Evolutionary conservation across 2,888 invertebrate genomes (phyloP).

Genomic region (Oligia fasciuncula): DNA sequence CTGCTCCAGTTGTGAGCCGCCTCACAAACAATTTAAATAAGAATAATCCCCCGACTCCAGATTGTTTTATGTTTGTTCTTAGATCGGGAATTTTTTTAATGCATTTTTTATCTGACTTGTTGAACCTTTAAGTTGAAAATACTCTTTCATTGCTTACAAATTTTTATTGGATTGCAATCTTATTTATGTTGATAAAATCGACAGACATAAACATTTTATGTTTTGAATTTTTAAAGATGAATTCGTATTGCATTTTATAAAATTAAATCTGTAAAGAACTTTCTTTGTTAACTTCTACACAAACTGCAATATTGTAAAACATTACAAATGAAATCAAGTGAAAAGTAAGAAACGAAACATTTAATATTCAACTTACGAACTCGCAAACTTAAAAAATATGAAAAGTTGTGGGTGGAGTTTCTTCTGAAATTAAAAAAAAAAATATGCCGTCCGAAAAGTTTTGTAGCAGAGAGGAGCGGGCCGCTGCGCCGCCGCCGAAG

Average conservation of each 20-base stretch:
- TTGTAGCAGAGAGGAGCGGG: slow-evolving; percentile 57
- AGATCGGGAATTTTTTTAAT: slow-evolving; percentile 20
- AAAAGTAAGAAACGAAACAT: slow-evolving; percentile 67
- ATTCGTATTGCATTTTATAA: too few species aligned
- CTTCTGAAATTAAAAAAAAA: slow-evolving; percentile 71
- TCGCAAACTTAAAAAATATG: slow-evolving; percentile 65
- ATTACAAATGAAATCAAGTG: slow-evolving; percentile 56
- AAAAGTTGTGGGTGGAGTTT: slow-evolving; percentile 64
- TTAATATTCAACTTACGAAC: slow-evolving; percentile 75
- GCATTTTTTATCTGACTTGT: slow-evolving; percentile 28
- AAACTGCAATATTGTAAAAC: slow-evolving; percentile 38
- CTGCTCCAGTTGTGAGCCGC: slow-evolving; percentile 37
- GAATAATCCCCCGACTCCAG: slow-evolving; percentile 36
- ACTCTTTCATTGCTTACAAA: background rate
- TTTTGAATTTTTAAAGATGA: slow-evolving; percentile 15
- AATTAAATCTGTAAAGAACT: too few species aligned
- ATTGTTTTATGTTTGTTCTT: slow-evolving; percentile 39
- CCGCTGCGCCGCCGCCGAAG: slow-evolving; percentile 32
- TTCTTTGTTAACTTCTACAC: slow-evolving; percentile 17
- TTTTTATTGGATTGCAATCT: slow-evolving; percentile 15
- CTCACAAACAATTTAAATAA: slow-evolving; percentile 49
- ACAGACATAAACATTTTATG: slow-evolving; percentile 15
- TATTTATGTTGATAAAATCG: slow-evolving; percentile 19
- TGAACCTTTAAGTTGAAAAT: slow-evolving; percentile 26
- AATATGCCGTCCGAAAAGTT: slow-evolving; percentile 68